Evolutionary conservation across 2,888 invertebrate genomes (phyloP).

Genomic region (Hipparchia sbordonii): DNA sequence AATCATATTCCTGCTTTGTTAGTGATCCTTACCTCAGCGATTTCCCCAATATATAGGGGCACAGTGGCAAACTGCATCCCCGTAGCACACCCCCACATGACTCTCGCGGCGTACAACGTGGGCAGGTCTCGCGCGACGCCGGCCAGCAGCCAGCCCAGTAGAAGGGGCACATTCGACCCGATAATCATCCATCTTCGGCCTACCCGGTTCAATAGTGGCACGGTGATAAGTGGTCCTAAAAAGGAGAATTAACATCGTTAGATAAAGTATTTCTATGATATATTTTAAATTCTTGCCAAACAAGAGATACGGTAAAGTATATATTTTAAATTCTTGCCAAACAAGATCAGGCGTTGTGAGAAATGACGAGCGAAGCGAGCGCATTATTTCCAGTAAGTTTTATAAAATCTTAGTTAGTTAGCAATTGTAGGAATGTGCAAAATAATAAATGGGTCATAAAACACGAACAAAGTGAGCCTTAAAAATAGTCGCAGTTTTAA

Average conservation of each 20-base stretch:
- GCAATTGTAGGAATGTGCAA: too few relatives aligned
- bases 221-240: conserved; percentile 87
- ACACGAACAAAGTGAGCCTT: conserved; percentile 40
- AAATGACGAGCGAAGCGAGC: too few relatives aligned
- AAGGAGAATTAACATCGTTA: background rate
- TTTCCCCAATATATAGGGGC: conserved; percentile 94
- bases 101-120: conserved; percentile 81
- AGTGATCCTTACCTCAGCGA: conserved; percentile 83
- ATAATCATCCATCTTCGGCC: conserved; percentile 88
- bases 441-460: too few relatives aligned
- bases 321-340: too few relatives aligned
- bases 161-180: conserved; percentile 85
- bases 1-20: background rate
- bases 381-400: too few relatives aligned
- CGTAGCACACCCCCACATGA: conserved; percentile 85
- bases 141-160: conserved; percentile 88
- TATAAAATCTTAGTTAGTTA: too few relatives aligned
- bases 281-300: too few relatives aligned
- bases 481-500: too few relatives aligned
- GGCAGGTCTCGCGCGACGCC: conserved; percentile 79
- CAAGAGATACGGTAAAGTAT: too few relatives aligned
- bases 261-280: too few relatives aligned
- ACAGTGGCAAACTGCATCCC: conserved; percentile 88
- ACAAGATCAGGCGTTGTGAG: too few relatives aligned
- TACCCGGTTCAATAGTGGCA: conserved; percentile 85